Percentiles rank a stretch among this genome's conserved stretches.
These are phyloP conservation scores for Arion vulgaris DNA, from an alignment of 1,140 invertebrate genomes.

Conservation along the genomic window DNA sequence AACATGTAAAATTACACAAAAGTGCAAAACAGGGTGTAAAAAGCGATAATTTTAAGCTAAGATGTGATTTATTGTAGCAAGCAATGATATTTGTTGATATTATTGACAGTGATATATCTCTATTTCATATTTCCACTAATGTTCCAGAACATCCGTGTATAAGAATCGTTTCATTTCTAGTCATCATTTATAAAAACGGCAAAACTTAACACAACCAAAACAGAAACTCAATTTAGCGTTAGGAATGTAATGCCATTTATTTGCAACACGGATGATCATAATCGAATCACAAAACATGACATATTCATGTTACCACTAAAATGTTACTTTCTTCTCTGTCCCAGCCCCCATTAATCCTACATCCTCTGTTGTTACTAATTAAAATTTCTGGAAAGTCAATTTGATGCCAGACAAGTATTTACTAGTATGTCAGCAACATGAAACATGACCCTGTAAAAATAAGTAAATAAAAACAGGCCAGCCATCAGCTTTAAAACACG, in stretches of 20 bases:
- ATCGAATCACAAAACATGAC: slow-evolving; percentile 9
- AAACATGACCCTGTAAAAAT: neutral
- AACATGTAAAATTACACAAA: neutral
- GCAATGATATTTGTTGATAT: neutral
- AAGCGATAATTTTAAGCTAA: neutral
- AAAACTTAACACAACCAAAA: slow-evolving; percentile 2
- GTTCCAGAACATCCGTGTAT: neutral
- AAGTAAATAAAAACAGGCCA: too few relatives aligned
- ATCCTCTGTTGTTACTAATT: neutral
- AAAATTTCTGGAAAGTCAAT: slow-evolving; percentile 17
- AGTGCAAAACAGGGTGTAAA: neutral
- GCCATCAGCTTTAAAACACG: too few relatives aligned
- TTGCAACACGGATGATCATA: neutral
- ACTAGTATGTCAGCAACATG: slow-evolving; percentile 1
- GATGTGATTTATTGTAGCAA: neutral
- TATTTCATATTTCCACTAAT: neutral
- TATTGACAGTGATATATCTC: neutral
- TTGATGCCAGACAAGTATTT: slow-evolving; percentile 1
- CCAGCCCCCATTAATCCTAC: neutral
- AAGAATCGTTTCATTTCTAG: neutral
- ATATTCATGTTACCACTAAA: neutral
- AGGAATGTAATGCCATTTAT: slow-evolving; percentile 2
- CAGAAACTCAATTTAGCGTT: slow-evolving; percentile 4
- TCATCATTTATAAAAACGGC: neutral
- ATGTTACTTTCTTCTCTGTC: neutral